phyloP scores from a whole-genome alignment of 2,797 vertebrate genomes.

The Acomys russatus region DNA sequence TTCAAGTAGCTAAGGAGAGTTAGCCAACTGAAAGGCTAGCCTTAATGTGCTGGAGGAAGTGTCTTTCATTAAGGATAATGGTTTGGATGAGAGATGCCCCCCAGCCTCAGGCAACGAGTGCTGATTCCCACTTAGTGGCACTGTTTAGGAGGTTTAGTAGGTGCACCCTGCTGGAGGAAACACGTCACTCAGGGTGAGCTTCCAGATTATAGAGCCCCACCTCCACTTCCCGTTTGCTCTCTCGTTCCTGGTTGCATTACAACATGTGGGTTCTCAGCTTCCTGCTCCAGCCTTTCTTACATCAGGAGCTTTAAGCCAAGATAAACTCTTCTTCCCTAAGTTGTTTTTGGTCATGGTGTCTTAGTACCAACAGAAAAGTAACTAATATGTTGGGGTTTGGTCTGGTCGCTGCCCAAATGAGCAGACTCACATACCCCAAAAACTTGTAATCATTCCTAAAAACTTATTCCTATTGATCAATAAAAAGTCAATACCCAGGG shows the following conservation, averaged over 20 bases:
- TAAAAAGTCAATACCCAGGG: too few relatives aligned
- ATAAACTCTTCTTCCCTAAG: not conserved
- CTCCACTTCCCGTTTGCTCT: not conserved
- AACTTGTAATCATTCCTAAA: too few relatives aligned
- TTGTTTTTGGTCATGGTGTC: not conserved
- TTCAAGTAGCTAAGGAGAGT: constrained; percentile 52
- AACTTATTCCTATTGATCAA: too few relatives aligned
- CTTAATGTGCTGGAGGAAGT: not conserved
- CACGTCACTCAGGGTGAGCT: too few relatives aligned
- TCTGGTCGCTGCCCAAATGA: too few relatives aligned
- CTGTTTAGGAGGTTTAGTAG: not conserved
- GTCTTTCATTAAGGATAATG: constrained; percentile 6
- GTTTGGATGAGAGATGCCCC: not conserved
- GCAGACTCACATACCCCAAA: too few relatives aligned
- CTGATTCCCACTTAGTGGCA: not conserved
- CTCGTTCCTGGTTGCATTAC: too few relatives aligned
- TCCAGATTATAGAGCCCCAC: not conserved
- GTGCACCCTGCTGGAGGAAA: not conserved
- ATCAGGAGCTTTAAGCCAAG: not conserved
- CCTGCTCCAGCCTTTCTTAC: not conserved
- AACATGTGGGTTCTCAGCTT: not conserved
- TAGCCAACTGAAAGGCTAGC: constrained; percentile 60
- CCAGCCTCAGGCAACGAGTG: not conserved
- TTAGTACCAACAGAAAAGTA: not conserved
- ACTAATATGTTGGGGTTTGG: too few relatives aligned